Percentiles rank a stretch among this genome's conserved stretches.
Evolutionary conservation across 2,113 vertebrate genomes (phyloP).

Genomic region (Condylura cristata): DNA sequence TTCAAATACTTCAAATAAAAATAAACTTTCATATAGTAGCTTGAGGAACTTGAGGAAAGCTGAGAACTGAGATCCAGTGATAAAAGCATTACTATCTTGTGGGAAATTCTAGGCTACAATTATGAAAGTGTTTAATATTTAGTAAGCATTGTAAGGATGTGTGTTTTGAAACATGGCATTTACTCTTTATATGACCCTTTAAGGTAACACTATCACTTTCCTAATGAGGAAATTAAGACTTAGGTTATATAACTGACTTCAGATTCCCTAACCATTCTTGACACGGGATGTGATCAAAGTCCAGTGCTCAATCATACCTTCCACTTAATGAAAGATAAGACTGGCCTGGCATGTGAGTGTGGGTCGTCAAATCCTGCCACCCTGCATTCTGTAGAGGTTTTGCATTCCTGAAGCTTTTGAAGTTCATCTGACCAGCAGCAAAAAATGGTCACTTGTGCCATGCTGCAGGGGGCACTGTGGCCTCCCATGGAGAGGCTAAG

Average conservation of each 20-base stretch:
- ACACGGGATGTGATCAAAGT: neutral
- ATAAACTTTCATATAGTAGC: neutral
- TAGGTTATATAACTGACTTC: neutral
- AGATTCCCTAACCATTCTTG: neutral
- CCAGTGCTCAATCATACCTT: neutral
- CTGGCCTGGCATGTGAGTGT: neutral
- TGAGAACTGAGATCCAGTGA: neutral
- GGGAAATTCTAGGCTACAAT: neutral
- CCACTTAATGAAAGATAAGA: neutral
- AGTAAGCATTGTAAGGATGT: conserved; percentile 16
- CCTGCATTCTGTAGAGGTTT: neutral
- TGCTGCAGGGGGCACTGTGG: conserved; percentile 15
- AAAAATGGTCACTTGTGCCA: neutral
- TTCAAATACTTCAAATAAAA: too few species aligned
- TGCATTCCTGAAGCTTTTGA: neutral
- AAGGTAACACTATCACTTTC: conserved; percentile 3
- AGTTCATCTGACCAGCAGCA: neutral
- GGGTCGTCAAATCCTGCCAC: neutral
- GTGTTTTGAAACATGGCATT: neutral
- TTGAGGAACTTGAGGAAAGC: neutral
- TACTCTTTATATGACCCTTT: neutral
- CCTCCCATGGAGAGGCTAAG: neutral
- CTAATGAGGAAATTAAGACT: conserved; percentile 30
- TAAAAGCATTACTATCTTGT: conserved; percentile 11
- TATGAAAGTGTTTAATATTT: neutral